These are phyloP conservation scores for Grammomys dolichurus DNA, from an alignment of 2,113 vertebrate species.

Conservation along the genomic window DNA sequence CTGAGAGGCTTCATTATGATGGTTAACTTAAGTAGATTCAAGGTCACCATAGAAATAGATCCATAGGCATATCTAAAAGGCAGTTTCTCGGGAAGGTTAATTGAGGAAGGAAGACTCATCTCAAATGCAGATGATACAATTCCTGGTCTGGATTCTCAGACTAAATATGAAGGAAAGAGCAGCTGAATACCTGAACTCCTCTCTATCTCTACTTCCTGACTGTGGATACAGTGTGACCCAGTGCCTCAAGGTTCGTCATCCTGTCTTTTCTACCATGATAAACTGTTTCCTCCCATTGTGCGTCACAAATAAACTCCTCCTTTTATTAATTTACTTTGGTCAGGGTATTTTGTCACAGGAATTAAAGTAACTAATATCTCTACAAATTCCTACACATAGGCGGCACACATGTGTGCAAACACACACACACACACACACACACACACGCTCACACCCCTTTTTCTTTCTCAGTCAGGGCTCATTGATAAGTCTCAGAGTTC, in stretches of 20 bases:
- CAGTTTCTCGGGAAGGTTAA: not conserved
- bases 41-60: not conserved
- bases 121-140: not conserved
- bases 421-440: not conserved
- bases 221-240: not conserved
- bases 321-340: not conserved
- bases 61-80: not conserved
- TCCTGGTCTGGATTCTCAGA: not conserved
- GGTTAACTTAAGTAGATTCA: not conserved
- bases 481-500: not conserved
- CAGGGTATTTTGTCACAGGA: not conserved
- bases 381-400: not conserved
- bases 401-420: not conserved
- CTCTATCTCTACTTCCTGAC: not conserved
- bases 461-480: not conserved
- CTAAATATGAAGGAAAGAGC: not conserved
- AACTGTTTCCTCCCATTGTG: too few relatives aligned
- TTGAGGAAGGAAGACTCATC: not conserved
- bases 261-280: not conserved
- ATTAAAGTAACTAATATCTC: not conserved
- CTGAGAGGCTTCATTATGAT: not conserved
- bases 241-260: not conserved
- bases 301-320: not conserved
- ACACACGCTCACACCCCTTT: not conserved
- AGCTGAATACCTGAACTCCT: not conserved